Base-by-base conservation (phyloP, 2,113 vertebrate species). In the Notarius quadriscutis region DNA sequence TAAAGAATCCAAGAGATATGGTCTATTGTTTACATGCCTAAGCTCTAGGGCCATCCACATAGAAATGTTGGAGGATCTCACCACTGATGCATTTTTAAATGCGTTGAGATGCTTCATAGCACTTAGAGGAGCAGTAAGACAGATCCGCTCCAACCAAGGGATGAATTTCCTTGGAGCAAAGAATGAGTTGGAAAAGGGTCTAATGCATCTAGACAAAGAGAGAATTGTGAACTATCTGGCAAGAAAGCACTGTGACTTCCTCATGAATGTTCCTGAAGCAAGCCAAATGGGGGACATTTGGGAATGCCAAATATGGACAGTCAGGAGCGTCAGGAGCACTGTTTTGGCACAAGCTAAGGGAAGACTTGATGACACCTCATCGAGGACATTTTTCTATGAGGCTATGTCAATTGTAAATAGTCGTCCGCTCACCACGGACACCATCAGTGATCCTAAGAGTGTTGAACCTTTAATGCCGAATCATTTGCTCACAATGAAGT, bases 1-100 rank as follows among this genome's bases (percentile, higher is more conserved):
- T 1, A 84, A 80, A 22, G 25, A 86, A 22, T 58, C 65, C 20
- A 88, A 88, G 50, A 79, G 84, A n/a, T 82, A 85, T n/a, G 81
- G 83, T 8, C 67, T 89, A 10, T 58, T 85, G 6, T 87, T 89
- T 22, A 89, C 86, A 0, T 90, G 86, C 8, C 69, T 89, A 17
- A 34, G 41, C 41, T 89, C 65, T 4, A 60, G 83, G 11, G 88
- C 82, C 5, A 62, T 87, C 14, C 83, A 84, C 27, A 77, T 87
- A 17, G 82, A 89, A 50, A 85, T 87, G 85, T 7, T 89, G 2
- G 53, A 84, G 8, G 81, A 84, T 4, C 27, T 89, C 30, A 58
- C 55, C 10, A 89, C 81, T 1, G 85, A 89, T 50, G 58, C 62
- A 9, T 80, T 89, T 41, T 27, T 88, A 4, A 83, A 86, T 86